A percentile compares a stretch with the other conserved stretches of the same genome.
These are phyloP conservation scores for Myzus persicae DNA, from an alignment of 1,140 invertebrate genomes.

Conservation along the genomic window DNA sequence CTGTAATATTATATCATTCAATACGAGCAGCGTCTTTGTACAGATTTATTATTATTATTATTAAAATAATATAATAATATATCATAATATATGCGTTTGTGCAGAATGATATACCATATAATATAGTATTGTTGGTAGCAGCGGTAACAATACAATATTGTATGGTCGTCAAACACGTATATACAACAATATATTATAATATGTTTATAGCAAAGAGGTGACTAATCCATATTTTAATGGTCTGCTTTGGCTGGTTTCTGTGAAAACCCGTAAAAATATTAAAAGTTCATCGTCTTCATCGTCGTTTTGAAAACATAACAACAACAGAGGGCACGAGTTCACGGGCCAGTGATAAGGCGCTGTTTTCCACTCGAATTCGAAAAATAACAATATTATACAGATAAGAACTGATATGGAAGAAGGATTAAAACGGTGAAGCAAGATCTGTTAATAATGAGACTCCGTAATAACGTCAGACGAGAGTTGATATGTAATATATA, in stretches of 20 bases:
- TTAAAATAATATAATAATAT: background rate
- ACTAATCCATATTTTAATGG: background rate
- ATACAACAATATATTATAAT: background rate
- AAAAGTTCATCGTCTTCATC: background rate
- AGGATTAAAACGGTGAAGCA: background rate
- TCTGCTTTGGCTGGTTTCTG: background rate
- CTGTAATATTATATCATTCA: background rate
- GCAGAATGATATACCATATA: background rate
- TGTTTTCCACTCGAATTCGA: background rate
- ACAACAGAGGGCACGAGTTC: background rate
- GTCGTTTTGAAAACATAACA: background rate
- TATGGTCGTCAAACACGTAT: background rate
- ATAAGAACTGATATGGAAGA: background rate
- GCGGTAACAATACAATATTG: background rate
- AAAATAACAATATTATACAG: conserved; percentile 10
- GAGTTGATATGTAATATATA: background rate
- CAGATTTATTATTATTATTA: too few species aligned
- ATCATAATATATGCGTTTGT: background rate
- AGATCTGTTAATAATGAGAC: background rate
- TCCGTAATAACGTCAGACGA: background rate
- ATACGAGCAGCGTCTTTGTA: background rate
- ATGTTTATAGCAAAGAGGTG: background rate
- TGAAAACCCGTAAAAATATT: background rate
- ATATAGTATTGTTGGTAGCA: background rate
- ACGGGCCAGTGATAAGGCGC: background rate